Conservation (phyloP, 2,888 invertebrate species). For the Tipula lateralis region DNA sequence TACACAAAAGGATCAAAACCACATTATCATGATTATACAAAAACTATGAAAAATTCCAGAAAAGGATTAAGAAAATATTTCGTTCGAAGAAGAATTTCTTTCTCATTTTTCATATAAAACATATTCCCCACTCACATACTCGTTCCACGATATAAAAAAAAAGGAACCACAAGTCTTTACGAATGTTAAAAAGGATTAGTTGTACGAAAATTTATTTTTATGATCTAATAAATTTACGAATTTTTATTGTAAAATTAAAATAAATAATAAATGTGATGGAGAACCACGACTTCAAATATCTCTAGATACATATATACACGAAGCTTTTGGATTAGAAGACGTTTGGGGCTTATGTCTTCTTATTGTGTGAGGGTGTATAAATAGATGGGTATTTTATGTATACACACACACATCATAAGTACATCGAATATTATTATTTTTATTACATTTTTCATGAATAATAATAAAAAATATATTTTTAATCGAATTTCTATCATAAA, state of each 20-base stretch:
- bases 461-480: background rate
- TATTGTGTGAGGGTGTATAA: background rate
- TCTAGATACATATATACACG: background rate
- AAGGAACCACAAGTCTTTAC: background rate
- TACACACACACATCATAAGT: background rate
- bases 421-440: background rate
- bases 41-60: background rate
- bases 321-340: background rate
- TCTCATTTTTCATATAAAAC: background rate
- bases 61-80: background rate
- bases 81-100: background rate
- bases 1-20: background rate
- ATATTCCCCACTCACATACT: background rate
- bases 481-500: background rate
- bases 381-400: too few relatives aligned
- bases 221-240: background rate
- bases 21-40: background rate
- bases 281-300: background rate
- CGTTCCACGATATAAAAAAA: background rate
- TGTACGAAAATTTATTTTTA: background rate
- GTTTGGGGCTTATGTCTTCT: background rate
- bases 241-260: background rate
- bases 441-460: background rate
- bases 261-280: background rate
- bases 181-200: background rate